Evolutionary conservation across 1,140 invertebrate species (phyloP), one percentile per base, ranked within the genome.

Genomic region (Prorops nasuta): DNA sequence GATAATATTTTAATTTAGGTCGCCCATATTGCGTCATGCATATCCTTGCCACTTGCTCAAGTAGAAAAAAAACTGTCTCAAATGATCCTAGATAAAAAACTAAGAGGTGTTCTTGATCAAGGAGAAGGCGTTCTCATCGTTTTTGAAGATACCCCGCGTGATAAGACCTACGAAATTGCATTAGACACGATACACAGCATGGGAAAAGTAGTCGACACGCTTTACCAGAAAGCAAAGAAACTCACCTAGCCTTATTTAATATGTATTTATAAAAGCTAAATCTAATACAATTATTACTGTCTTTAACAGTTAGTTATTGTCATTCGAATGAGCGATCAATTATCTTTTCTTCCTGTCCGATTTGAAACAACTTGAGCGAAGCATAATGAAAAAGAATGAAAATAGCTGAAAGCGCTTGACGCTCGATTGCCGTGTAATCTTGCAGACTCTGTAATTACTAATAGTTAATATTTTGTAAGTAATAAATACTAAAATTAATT

Each of bases 51-150:
- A 8, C 86, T 92, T 77, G 82, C 89, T 40, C 87, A 90, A 79
- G 96, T 99, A 36, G 98, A 99, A 74, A 96, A 97, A 77, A 99
- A 99, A 79, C 77, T 99, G 14, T 98, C 96, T 18, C 97, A 99
- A 77, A 99, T 99, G 98, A 99, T 99, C 71, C 79, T 99, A 65
- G 98, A 99, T 76, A 95, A 96, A 59, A 99, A 99, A 76, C 87
- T 99, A 56, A 85, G 88, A 79, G 95, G 96, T 15, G 98, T 98
- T 60, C 80, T 99, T 38, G 96, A 99, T 81, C 98, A 99, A 81
- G 96, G 95, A 41, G 92, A 94, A 77, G 96, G 91, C 52, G 94
- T 99, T 10, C 79, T 99, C 20, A 94, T 99, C 59, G 92, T 99
- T 8, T 99, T 98, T 78, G 96, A 99, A 75, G 92, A 94, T 67